Evolutionary conservation across 2,888 invertebrate genomes (phyloP).

Genomic region (Morpho helenor): DNA sequence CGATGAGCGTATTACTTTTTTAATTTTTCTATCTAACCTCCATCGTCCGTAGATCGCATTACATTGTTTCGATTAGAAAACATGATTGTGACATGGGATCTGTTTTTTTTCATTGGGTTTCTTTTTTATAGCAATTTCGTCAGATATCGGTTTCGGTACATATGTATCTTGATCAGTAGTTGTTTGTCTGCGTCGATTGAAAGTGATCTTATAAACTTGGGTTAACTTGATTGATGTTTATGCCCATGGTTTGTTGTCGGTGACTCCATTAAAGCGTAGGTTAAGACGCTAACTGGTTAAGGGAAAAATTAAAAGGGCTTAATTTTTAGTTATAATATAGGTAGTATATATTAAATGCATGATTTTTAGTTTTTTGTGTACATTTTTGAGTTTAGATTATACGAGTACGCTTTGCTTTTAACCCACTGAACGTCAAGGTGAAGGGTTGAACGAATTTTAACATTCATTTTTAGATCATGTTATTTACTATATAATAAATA

Average conservation of each 20-base stretch:
- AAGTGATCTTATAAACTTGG: constrained; percentile 17
- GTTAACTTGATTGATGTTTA: constrained; percentile 22
- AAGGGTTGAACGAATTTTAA: too few relatives aligned
- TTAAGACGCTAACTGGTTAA: background rate
- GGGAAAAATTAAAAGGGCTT: too few relatives aligned
- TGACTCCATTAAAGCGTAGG: constrained; percentile 9
- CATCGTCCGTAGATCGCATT: constrained; percentile 53
- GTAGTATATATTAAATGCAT: too few relatives aligned
- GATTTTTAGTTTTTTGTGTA: too few relatives aligned
- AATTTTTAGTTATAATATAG: too few relatives aligned
- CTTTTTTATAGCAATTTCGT: constrained; percentile 23
- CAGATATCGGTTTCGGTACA: constrained; percentile 30
- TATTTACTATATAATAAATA: too few relatives aligned
- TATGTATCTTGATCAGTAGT: constrained; percentile 27
- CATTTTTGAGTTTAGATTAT: too few relatives aligned
- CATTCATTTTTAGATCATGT: too few relatives aligned
- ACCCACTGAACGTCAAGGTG: too few relatives aligned
- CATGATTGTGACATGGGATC: constrained; percentile 36
- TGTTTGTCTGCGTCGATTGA: constrained; percentile 20
- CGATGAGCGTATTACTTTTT: constrained; percentile 52
- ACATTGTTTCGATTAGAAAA: constrained; percentile 31
- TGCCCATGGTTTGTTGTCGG: constrained; percentile 15
- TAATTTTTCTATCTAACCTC: constrained; percentile 47
- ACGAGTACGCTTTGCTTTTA: too few relatives aligned
- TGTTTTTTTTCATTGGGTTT: constrained; percentile 21